A percentile compares a stretch with the other conserved stretches of the same genome.
Conservation (phyloP, 2,113 vertebrate genomes). For the Gadus macrocephalus region DNA sequence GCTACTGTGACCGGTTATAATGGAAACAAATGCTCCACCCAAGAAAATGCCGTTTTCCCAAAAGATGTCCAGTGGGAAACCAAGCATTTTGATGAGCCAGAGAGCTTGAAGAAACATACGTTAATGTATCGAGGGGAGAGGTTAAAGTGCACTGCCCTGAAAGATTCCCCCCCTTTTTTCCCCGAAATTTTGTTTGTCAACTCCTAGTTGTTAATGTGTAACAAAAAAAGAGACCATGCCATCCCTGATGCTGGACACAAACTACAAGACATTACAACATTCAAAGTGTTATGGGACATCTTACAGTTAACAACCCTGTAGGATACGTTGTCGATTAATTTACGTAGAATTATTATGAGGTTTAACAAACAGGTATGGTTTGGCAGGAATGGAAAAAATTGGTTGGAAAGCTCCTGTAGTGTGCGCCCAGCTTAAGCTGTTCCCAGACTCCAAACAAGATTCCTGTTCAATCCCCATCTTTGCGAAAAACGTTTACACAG, state of each 20-base stretch:
- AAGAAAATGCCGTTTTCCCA: background rate
- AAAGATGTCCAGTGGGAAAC: too few relatives aligned
- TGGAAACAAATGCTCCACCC: constrained; percentile 30
- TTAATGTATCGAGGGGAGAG: constrained; percentile 29
- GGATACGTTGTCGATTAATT: background rate
- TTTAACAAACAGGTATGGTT: constrained; percentile 19
- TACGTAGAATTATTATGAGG: constrained; percentile 20
- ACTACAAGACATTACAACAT: constrained; percentile 38
- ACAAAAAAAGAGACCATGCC: constrained; percentile 20
- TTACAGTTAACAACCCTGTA: too few relatives aligned
- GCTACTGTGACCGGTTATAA: constrained; percentile 68
- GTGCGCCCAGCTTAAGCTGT: constrained; percentile 60
- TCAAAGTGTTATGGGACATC: background rate
- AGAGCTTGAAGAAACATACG: background rate
- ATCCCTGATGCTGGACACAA: constrained; percentile 55
- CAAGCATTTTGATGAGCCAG: too few relatives aligned
- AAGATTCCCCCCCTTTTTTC: too few relatives aligned
- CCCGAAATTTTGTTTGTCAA: too few relatives aligned
- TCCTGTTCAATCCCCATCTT: constrained; percentile 32
- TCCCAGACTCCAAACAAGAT: constrained; percentile 73
- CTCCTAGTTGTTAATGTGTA: too few relatives aligned
- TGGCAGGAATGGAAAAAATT: constrained; percentile 10
- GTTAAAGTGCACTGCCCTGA: constrained; percentile 16
- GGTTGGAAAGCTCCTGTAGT: constrained; percentile 47
- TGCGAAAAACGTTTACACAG: constrained; percentile 22